Base-by-base conservation (phyloP, 2,888 invertebrate genomes). In the Boloria selene region DNA sequence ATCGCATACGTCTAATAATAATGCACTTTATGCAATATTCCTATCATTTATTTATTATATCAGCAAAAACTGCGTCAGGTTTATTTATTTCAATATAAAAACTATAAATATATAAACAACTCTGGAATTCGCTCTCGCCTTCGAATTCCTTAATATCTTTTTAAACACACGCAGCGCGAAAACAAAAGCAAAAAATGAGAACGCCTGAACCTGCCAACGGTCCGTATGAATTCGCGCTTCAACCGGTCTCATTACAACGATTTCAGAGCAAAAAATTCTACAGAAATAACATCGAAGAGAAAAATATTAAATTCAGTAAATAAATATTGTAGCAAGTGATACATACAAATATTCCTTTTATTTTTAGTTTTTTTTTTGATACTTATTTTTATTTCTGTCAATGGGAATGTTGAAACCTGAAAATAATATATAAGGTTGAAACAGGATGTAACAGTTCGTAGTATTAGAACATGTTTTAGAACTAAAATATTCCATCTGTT, bases 131-230 rank as follows among this genome's bases (percentile, higher is more conserved):
- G 63, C 60, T 68, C 65, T 65, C 63, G 50, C 68, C 65, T 63
- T 68, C 63, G 44, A 64, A 65, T 68, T 65, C 65, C 51, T 64
- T 45, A 62, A 52, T 62, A 45, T 58, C 60, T 68, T 56, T 60
- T 63, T 42, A 69, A 66, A 54, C 56, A 53, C 52, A 54, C 16
- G 55, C 63, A 60, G 54, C 44, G 68, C 17, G 59, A 62, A 69
- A 65, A 65, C 50, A 70, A 67, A 70, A 64, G 38, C 55, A 65
- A 70, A 68, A 67, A 67, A 64, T 67, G 62, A 61, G 65, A 68
- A 63, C 65, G 63, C 62, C 56, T 51, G 54, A 65, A 70, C 70
- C 70, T 70, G 65, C 68, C 65, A 62, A 60, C 62, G 68, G 65
- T 62, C 52, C 44, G 44, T 65, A 68, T 63, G 63, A 65, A 68